A percentile compares a stretch with the other conserved stretches of the same genome.
phyloP scores from a whole-genome alignment of 53 echinoderm and acorn worm genomes.

The Temnopleurus reevesii region DNA sequence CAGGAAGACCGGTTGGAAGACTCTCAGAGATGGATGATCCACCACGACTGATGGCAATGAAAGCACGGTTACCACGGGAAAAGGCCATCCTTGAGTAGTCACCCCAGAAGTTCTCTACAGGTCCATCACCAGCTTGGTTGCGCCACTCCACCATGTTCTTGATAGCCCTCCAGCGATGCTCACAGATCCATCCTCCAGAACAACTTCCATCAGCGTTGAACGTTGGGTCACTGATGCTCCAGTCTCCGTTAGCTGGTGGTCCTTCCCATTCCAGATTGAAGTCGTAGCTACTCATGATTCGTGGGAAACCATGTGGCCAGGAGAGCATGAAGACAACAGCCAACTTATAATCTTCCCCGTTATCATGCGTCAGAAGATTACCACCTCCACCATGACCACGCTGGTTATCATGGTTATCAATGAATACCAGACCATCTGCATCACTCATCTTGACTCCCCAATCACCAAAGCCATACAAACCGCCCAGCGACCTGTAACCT shows the following conservation, averaged over 20 bases:
- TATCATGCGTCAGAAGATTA: conserved; percentile 60
- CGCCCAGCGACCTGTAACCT: not conserved
- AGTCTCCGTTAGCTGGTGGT: conserved; percentile 14
- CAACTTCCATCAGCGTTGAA: conserved; percentile 35
- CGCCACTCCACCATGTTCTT: conserved; percentile 72
- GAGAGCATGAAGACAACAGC: conserved; percentile 88
- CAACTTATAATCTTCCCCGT: conserved; percentile 68
- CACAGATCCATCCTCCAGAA: conserved; percentile 72
- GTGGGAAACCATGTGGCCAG: conserved; percentile 77
- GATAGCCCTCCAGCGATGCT: conserved; percentile 80
- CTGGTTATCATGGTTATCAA: conserved; percentile 99
- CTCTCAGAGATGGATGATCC: not conserved
- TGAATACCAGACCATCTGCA: conserved; percentile 67
- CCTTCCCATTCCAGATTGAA: conserved; percentile 46
- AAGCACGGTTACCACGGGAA: conserved; percentile 73
- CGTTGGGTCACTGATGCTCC: not conserved
- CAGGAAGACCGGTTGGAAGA: conserved; percentile 44
- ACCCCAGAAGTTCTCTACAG: conserved; percentile 71
- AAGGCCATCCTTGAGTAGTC: conserved; percentile 70
- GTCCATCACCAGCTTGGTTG: conserved; percentile 58
- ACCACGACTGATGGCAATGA: conserved; percentile 71
- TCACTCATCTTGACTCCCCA: conserved; percentile 70
- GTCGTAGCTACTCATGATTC: conserved; percentile 91
- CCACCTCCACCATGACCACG: conserved; percentile 85
- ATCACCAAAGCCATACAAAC: conserved; percentile 9